Evolutionary conservation across 2,888 invertebrate genomes (phyloP).

Genomic region (Synanthedon andrenaeformis): DNA sequence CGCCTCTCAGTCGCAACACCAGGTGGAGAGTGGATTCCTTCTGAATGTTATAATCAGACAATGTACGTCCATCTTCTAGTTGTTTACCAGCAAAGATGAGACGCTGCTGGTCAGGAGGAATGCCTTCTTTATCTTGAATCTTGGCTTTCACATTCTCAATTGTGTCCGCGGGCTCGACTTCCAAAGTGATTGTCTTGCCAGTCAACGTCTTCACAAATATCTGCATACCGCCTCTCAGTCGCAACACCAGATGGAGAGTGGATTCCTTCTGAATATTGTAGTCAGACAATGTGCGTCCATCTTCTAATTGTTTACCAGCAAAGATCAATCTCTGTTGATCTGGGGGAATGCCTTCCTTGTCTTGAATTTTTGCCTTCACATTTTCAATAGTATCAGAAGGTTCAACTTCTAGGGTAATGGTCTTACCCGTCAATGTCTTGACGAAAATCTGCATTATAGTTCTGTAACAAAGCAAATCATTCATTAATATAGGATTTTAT

Average conservation of each 20-base stretch:
- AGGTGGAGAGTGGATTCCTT: slow-evolving; percentile 95
- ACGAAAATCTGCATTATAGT: slow-evolving; percentile 93
- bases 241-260: slow-evolving; percentile 92
- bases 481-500: background rate
- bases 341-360: slow-evolving; percentile 92
- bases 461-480: background rate
- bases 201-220: slow-evolving; percentile 96
- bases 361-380: slow-evolving; percentile 93
- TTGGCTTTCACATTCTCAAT: slow-evolving; percentile 96
- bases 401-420: slow-evolving; percentile 92
- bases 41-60: slow-evolving; percentile 94
- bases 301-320: slow-evolving; percentile 94
- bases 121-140: slow-evolving; percentile 92
- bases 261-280: slow-evolving; percentile 97
- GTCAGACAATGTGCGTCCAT: slow-evolving; percentile 91
- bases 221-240: slow-evolving; percentile 95
- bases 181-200: slow-evolving; percentile 92
- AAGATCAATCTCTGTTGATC: slow-evolving; percentile 93
- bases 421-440: slow-evolving; percentile 93
- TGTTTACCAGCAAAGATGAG: slow-evolving; percentile 95
- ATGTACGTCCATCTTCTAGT: slow-evolving; percentile 91
- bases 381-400: slow-evolving; percentile 94
- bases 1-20: slow-evolving; percentile 94
- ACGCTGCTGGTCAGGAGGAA: slow-evolving; percentile 91
- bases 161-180: slow-evolving; percentile 92